Evolutionary conservation across 2,888 invertebrate genomes (phyloP).

Genomic region (Eupithecia exiguata): DNA sequence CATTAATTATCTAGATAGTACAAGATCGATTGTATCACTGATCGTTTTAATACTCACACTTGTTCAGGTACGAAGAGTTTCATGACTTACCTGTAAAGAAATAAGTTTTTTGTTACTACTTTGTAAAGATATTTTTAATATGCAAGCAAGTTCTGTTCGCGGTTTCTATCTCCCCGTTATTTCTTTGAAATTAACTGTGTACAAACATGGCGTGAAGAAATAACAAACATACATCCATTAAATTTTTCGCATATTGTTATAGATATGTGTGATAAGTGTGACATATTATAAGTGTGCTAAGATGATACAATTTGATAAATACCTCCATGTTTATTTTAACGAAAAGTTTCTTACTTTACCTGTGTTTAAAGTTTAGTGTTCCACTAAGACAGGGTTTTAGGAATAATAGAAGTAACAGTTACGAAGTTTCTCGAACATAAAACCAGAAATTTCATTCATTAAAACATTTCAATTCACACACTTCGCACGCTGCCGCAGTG

Average conservation of each 20-base stretch:
- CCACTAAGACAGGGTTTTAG: not conserved
- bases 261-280: too few species aligned
- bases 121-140: not conserved
- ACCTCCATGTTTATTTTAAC: not conserved
- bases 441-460: conserved; percentile 15
- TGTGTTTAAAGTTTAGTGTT: conserved; percentile 21
- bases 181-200: too few species aligned
- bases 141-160: not conserved
- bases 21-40: conserved; percentile 24
- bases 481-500: conserved; percentile 17
- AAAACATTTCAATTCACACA: conserved; percentile 21
- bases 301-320: too few species aligned
- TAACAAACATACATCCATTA: too few species aligned
- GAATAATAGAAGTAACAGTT: not conserved
- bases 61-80: conserved; percentile 17
- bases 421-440: not conserved
- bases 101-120: not conserved
- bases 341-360: conserved; percentile 40
- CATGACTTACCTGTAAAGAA: conserved; percentile 48
- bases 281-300: too few species aligned
- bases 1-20: conserved; percentile 33
- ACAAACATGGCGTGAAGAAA: too few species aligned
- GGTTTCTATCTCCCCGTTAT: too few species aligned
- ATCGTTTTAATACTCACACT: conserved; percentile 28
- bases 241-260: too few species aligned